Evolutionary conservation across 1,140 invertebrate genomes (phyloP).

Genomic region (Procambarus virginalis): DNA sequence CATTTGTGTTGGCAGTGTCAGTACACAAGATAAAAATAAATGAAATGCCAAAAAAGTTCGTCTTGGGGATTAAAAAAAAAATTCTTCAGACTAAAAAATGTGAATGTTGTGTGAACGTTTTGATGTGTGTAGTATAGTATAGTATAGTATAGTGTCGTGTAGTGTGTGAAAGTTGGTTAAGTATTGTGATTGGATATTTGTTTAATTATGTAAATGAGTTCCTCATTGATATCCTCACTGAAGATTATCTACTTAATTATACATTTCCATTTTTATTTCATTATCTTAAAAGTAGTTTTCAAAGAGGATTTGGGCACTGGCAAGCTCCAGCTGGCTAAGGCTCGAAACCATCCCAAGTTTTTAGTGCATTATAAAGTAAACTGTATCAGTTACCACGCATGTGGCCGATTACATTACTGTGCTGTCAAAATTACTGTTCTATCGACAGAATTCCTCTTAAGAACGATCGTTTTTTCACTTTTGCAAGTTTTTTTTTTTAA

Average conservation of each 20-base stretch:
- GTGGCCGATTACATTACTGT: neutral
- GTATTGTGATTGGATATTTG: neutral
- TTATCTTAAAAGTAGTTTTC: neutral
- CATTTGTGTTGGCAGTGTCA: neutral
- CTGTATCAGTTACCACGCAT: constrained; percentile 53
- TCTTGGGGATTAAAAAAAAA: neutral
- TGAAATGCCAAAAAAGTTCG: neutral
- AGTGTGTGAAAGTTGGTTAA: neutral
- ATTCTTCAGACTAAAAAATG: neutral
- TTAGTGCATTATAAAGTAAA: constrained; percentile 40
- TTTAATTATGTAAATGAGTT: neutral
- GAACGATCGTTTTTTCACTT: neutral
- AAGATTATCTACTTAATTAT: neutral
- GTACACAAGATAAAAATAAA: neutral
- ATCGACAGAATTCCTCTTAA: neutral
- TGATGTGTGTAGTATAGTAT: neutral
- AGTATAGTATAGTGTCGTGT: too few relatives aligned
- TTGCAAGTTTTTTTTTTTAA: neutral
- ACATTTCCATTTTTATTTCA: neutral
- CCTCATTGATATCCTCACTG: neutral
- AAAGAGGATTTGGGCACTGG: neutral
- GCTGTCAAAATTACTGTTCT: neutral
- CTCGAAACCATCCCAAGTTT: constrained; percentile 18
- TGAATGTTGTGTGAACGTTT: neutral
- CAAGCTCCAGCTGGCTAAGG: neutral